phyloP scores from a whole-genome alignment of 2,888 invertebrate genomes.

The Ferdinandea cuprea region DNA sequence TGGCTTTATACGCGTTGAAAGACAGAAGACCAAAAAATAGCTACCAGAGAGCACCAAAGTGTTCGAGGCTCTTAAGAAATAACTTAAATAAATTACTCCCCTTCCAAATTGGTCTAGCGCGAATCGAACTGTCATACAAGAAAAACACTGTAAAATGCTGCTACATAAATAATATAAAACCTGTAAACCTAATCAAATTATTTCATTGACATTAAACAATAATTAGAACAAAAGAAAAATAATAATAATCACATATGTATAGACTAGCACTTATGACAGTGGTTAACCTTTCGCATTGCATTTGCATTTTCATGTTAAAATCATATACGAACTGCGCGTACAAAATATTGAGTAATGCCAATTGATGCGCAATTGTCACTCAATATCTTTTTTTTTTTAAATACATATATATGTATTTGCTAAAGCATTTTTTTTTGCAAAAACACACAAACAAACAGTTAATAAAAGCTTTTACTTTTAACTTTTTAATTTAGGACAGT shows the following conservation, averaged over 20 bases:
- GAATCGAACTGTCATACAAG: too few relatives aligned
- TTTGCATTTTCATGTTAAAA: not conserved
- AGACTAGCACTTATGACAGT: not conserved
- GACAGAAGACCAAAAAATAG: too few relatives aligned
- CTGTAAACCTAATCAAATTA: too few relatives aligned
- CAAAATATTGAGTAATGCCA: slow-evolving; percentile 35
- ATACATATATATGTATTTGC: slow-evolving; percentile 57
- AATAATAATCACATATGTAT: not conserved
- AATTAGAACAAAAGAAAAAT: not conserved
- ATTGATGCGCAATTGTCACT: slow-evolving; percentile 20
- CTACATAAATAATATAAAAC: too few relatives aligned
- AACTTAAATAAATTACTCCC: too few relatives aligned
- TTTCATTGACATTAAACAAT: not conserved
- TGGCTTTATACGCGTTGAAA: too few relatives aligned
- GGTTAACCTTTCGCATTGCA: slow-evolving; percentile 4
- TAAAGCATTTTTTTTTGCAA: slow-evolving; percentile 58
- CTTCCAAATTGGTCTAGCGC: too few relatives aligned
- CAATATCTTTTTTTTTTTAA: slow-evolving; percentile 21
- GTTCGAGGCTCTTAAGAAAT: too few relatives aligned
- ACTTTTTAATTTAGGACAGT: too few relatives aligned
- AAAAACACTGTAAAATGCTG: too few relatives aligned
- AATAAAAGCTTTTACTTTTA: too few relatives aligned
- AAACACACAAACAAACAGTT: slow-evolving; percentile 73
- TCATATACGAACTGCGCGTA: slow-evolving; percentile 7
- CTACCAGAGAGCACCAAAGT: too few relatives aligned